These are phyloP conservation scores for Falco punctatus DNA, from an alignment of 2,113 vertebrate species.

Conservation along the genomic window DNA sequence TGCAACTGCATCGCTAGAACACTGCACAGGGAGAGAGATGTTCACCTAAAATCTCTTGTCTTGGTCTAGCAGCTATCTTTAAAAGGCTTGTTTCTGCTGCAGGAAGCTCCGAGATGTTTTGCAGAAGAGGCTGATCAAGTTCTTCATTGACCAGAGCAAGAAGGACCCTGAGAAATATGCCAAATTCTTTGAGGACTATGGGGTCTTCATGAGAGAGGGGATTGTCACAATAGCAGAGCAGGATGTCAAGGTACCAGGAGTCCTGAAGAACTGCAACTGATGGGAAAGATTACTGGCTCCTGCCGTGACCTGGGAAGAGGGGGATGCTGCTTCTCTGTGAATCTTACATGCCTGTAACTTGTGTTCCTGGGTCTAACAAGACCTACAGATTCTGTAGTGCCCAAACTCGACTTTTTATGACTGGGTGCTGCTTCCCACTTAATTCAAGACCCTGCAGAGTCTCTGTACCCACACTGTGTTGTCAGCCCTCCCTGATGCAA, in stretches of 20 bases:
- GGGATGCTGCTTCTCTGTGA: not conserved
- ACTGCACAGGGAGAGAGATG: not conserved
- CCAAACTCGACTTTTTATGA: not conserved
- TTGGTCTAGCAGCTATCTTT: not conserved
- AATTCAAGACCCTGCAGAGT: not conserved
- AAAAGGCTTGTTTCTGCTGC: constrained; percentile 8
- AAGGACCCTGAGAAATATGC: constrained; percentile 94
- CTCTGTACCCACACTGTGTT: not conserved
- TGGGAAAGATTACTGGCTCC: not conserved
- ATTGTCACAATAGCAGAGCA: constrained; percentile 93
- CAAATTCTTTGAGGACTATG: constrained; percentile 93
- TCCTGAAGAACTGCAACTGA: not conserved
- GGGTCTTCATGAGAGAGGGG: constrained; percentile 95
- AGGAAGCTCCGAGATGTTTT: constrained; percentile 93
- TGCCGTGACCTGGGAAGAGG: not conserved
- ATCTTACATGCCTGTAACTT: fast-evolving
- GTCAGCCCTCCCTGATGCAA: not conserved
- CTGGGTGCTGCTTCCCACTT: not conserved
- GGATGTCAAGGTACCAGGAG: constrained; percentile 86
- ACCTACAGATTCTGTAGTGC: not conserved
- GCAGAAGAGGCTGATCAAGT: constrained; percentile 92
- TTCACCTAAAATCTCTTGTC: not conserved
- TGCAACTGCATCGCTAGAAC: not conserved
- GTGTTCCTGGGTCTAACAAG: not conserved
- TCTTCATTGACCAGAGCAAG: constrained; percentile 93